Conservation (phyloP, 2,797 vertebrate species). For the Urosaurus nigricauda region DNA sequence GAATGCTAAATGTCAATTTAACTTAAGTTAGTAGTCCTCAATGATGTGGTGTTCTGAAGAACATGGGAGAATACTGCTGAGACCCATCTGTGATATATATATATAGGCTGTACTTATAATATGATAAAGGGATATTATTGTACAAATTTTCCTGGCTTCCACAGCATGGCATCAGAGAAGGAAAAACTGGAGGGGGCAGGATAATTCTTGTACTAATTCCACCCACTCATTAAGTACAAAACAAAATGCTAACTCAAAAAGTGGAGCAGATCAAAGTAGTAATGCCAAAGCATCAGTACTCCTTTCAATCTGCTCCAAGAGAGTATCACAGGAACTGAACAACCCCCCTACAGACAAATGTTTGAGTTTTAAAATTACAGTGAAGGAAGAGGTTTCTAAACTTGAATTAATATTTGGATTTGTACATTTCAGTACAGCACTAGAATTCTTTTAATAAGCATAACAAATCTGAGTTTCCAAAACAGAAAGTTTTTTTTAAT, state of each 20-base stretch:
- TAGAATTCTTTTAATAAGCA: neutral
- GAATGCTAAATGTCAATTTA: too few species aligned
- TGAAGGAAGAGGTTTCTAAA: neutral
- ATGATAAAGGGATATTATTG: too few species aligned
- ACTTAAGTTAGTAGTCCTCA: too few species aligned
- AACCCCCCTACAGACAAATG: neutral
- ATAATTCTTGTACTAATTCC: neutral
- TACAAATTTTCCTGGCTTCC: too few species aligned
- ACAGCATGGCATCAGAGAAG: too few species aligned
- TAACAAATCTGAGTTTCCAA: neutral
- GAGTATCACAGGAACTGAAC: neutral
- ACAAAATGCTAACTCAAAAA: neutral
- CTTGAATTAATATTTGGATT: neutral
- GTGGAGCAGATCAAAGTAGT: neutral
- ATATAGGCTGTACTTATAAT: too few species aligned
- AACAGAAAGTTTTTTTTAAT: slow-evolving; percentile 5
- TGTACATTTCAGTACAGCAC: neutral
- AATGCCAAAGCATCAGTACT: neutral
- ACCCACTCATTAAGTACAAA: neutral
- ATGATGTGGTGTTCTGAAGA: too few species aligned
- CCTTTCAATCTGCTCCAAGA: neutral
- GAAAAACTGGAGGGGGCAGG: too few species aligned
- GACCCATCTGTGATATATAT: too few species aligned
- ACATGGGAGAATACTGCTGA: too few species aligned
- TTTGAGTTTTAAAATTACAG: neutral